Conservation (phyloP, 2,888 invertebrate genomes). For the Epistrophella euchroma region DNA sequence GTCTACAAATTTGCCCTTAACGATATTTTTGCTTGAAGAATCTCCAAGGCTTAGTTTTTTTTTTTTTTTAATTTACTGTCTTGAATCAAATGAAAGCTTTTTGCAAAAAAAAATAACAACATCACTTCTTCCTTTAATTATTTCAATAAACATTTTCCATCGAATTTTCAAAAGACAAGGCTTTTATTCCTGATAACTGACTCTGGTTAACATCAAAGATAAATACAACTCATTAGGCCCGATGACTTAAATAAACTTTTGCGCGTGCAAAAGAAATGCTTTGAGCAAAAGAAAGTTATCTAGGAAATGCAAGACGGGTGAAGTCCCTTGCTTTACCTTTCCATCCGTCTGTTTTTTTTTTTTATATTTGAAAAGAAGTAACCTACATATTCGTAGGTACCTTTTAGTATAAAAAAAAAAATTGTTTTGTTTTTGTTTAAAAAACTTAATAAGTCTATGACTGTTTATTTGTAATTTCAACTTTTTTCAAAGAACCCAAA, state of each 20-base stretch:
- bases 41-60: neutral
- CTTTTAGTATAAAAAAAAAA: too few relatives aligned
- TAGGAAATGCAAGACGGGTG: slow-evolving; percentile 7
- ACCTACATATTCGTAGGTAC: too few relatives aligned
- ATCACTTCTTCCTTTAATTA: neutral
- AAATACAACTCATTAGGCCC: slow-evolving; percentile 36
- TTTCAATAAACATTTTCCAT: slow-evolving; percentile 1
- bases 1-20: too few relatives aligned
- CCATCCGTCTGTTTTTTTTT: too few relatives aligned
- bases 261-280: slow-evolving; percentile 4
- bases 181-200: slow-evolving; percentile 16
- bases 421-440: neutral
- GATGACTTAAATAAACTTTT: slow-evolving; percentile 21
- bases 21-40: neutral
- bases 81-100: too few relatives aligned
- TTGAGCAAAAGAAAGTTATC: slow-evolving; percentile 25
- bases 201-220: slow-evolving; percentile 30
- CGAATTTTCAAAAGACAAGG: neutral
- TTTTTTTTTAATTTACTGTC: neutral
- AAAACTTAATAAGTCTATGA: slow-evolving; percentile 1
- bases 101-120: neutral
- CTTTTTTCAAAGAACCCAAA: neutral
- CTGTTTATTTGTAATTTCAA: slow-evolving; percentile 11
- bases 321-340: neutral
- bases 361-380: too few relatives aligned